phyloP scores from a whole-genome alignment of 2,797 vertebrate species.

The Gorsachius magnificus region DNA sequence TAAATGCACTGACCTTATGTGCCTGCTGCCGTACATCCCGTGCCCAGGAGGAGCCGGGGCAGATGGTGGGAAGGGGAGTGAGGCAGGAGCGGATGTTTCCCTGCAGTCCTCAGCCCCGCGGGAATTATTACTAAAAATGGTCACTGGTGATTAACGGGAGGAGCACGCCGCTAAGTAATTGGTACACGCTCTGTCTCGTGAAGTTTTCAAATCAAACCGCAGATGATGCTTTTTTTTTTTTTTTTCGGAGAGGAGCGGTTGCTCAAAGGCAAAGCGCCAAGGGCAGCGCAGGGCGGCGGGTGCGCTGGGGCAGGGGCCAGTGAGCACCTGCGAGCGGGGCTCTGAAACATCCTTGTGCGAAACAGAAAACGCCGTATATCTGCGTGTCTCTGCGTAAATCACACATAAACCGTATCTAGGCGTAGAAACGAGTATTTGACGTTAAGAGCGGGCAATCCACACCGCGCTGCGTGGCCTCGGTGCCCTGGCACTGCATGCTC shows the following conservation, averaged over 20 bases:
- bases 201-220: background rate
- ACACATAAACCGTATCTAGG: fast-evolving
- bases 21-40: background rate
- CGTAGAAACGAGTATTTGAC: fast-evolving
- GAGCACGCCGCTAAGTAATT: background rate
- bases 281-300: background rate
- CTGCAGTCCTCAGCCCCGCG: background rate
- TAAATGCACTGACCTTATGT: background rate
- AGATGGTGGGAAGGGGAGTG: constrained; percentile 6
- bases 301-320: fast-evolving
- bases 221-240: background rate
- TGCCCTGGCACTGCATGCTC: fast-evolving
- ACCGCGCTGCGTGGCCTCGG: fast-evolving
- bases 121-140: constrained; percentile 54
- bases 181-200: background rate
- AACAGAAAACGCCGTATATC: fast-evolving
- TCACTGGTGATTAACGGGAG: constrained; percentile 7
- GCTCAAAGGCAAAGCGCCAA: background rate
- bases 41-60: background rate
- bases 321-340: background rate
- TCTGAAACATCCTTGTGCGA: fast-evolving
- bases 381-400: fast-evolving
- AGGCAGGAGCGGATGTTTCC: constrained; percentile 31
- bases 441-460: fast-evolving
- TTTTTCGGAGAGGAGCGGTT: background rate